Evolutionary conservation across 1,140 invertebrate species (phyloP).

Genomic region (Ceratoteleas bidentatus): DNA sequence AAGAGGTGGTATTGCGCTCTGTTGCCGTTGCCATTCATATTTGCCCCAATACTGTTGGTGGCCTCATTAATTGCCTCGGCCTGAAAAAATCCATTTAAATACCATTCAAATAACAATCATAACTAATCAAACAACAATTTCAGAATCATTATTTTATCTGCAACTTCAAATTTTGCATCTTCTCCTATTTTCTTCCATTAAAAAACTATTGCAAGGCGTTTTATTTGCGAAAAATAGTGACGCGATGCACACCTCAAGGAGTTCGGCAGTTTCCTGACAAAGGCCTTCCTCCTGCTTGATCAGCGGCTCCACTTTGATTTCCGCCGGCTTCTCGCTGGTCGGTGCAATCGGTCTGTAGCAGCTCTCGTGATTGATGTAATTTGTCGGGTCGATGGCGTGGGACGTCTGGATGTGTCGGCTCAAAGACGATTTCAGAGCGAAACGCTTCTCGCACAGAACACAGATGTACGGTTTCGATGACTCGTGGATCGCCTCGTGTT

Average conservation of each 20-base stretch:
- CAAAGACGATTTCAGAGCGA: conserved; percentile 76
- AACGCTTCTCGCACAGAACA: conserved; percentile 79
- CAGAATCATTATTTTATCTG: too few species aligned
- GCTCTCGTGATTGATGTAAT: conserved; percentile 75
- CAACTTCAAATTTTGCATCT: too few species aligned
- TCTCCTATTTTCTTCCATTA: too few species aligned
- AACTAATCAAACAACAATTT: too few species aligned
- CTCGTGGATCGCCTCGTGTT: conserved; percentile 76
- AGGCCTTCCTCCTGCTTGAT: conserved; percentile 57
- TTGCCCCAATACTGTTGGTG: conserved; percentile 56
- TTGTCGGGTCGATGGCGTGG: conserved; percentile 78
- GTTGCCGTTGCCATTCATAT: conserved; percentile 73
- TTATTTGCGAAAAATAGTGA: too few species aligned
- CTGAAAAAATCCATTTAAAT: too few species aligned
- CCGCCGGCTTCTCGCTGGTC: conserved; percentile 61
- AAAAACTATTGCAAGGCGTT: too few species aligned
- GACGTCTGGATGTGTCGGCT: conserved; percentile 79
- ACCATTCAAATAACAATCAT: too few species aligned
- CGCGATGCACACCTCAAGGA: background rate
- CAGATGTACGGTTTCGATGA: conserved; percentile 77
- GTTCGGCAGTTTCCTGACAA: too few species aligned
- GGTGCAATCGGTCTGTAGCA: conserved; percentile 71
- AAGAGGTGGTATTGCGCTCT: conserved; percentile 79
- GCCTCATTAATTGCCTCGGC: conserved; percentile 63
- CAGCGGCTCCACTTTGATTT: conserved; percentile 26